A percentile compares a stretch with the other conserved stretches of the same genome.
These are phyloP conservation scores for Lamprotornis superbus DNA, from an alignment of 2,113 vertebrate species.

Conservation along the genomic window DNA sequence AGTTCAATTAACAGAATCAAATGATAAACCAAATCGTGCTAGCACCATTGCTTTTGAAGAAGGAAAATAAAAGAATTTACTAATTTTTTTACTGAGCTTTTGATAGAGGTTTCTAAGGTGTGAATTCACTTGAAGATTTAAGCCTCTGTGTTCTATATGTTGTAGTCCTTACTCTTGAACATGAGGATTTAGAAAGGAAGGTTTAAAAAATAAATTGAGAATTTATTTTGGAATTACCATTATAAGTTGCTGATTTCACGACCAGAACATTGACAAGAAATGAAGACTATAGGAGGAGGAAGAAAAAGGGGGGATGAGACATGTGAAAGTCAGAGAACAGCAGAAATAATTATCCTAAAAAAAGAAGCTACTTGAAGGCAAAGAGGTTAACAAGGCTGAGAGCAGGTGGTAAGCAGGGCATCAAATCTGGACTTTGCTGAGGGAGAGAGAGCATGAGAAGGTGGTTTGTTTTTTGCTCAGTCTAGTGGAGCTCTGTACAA, in stretches of 20 bases:
- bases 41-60: background rate
- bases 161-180: background rate
- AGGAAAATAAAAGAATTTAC: background rate
- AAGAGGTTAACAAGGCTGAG: background rate
- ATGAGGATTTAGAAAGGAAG: background rate
- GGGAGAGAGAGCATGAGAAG: background rate
- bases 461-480: background rate
- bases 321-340: background rate
- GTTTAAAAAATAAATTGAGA: background rate
- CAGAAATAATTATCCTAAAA: background rate
- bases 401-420: background rate
- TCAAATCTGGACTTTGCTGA: background rate
- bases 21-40: background rate
- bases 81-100: background rate
- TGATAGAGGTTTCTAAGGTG: background rate
- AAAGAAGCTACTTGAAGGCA: background rate
- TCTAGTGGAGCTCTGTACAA: background rate
- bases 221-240: background rate
- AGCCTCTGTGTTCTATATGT: fast-evolving
- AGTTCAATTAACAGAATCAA: background rate
- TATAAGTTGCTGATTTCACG: background rate
- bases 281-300: background rate
- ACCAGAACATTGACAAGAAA: background rate
- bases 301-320: background rate
- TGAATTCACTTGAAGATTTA: background rate